Evolutionary conservation across 2,888 invertebrate genomes (phyloP), one percentile per base, ranked within the genome.

Genomic region (Lypha dubia): DNA sequence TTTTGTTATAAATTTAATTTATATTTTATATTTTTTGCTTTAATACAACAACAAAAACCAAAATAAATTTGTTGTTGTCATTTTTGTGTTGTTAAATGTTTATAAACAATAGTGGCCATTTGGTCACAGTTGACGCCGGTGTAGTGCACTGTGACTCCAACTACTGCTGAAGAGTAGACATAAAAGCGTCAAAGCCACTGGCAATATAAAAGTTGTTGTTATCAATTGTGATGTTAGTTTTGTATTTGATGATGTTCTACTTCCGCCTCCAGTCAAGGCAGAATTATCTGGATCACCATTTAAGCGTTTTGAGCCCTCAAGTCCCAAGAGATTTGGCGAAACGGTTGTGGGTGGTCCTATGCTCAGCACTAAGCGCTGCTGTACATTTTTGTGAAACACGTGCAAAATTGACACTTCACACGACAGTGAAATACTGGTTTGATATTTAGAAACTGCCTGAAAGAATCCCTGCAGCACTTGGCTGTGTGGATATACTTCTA

Each of bases 221-320:
- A 41, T 22, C 35, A 71, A 51, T 20, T 53, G 32, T 13, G 75
- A 11, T n/a, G 65, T n/a, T 49, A 44, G 71, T 35, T 51, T 65
- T 67, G 17, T 17, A 17, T 35, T 51, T 22, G 41, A 56, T 74
- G 74, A 77, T n/a, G 49, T 53, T 67, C 73, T 85, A 51, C 28
- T 41, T 8, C 88, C 88, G 22, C 90, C 88, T 44, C 92, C 92
- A 20, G 92, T 92, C 28, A 92, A 88, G 20, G 92, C 91, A 15
- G 92, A 92, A 75, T 92, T 92, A 82, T 92, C 92, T 32, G 92
- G 92, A 88, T 92, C 92, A 44, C 92, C 92, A 77, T 91, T 85
- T 89, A 88, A 88, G 9, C 88, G 89, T 80, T 92, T 92, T 53
- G 91, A 91, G 46, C 92, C 92, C 84, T 92, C 92, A 2, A 92